Base-by-base conservation (phyloP, 1,140 invertebrate species). In the Eufriesea mexicana region DNA sequence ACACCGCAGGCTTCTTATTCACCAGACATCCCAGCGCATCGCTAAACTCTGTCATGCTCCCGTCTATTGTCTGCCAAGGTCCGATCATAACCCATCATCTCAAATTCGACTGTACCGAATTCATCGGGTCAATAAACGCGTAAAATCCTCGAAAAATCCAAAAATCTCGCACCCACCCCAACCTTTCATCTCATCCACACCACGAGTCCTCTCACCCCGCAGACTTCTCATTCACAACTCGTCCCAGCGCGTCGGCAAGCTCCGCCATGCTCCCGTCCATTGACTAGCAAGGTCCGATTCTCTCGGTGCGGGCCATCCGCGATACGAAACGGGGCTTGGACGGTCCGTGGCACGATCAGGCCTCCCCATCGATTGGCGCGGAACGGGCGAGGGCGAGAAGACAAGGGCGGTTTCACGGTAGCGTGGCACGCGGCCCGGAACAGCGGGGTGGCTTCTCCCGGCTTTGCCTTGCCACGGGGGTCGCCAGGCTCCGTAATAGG, bases 291-390 rank as follows among this genome's bases (percentile, higher is more conserved):
- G 35, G 47, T 45, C 12, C 18, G 59, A 64, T 80, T 59, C 73
- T 28, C 54, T 5, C 4, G 25, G 10, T 10, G 14, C 23, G 72
- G 42, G 8, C 45, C 23, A 57, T 20, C 35, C 23, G 25, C 6
- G 51, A 14, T 59, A 25, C 14, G n/a, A 57, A 10, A 72, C 16
- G 51, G 54, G 23, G 73, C 59, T 35, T 4, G 35, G 70, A 51
- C n/a, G 49, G 47, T 75, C 51, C 83, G 71, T 86, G 79, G 79
- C 89, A 90, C 81, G 84, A 87, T 90, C 91, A 89, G 86, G 86
- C 89, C 89, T 92, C 84, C 91, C 89, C 87, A 92, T 92, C 91
- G 91, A 92, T 92, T 88, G 25, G 42, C 62, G 84, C 80, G 73
- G 85, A 82, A 70, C 86, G 73, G 16, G 20, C 14, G 54, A 76